These are phyloP conservation scores for Sinhomidia bicolor DNA, from an alignment of 2,888 invertebrate species.

Conservation along the genomic window DNA sequence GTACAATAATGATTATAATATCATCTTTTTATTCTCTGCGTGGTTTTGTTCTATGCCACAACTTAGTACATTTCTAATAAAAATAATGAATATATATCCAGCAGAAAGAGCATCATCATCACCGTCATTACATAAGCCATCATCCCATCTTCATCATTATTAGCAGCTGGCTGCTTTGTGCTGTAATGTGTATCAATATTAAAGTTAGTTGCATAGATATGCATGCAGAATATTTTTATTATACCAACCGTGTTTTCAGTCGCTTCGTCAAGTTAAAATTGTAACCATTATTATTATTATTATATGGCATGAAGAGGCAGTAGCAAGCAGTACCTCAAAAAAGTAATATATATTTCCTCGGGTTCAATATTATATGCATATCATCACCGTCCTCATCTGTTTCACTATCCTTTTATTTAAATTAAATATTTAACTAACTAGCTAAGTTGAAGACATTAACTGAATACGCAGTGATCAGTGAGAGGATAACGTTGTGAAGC, in stretches of 20 bases:
- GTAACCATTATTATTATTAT: not conserved
- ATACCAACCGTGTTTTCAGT: not conserved
- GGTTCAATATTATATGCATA: not conserved
- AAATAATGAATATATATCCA: too few relatives aligned
- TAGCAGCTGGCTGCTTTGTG: not conserved
- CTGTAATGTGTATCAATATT: not conserved
- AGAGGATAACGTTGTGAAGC: too few relatives aligned
- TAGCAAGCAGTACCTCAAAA: too few relatives aligned
- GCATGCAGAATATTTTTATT: not conserved
- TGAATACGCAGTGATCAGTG: too few relatives aligned
- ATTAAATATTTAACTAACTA: too few relatives aligned
- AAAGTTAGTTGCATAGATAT: constrained; percentile 9
- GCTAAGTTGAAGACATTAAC: too few relatives aligned
- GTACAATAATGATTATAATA: too few relatives aligned
- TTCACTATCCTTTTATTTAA: not conserved
- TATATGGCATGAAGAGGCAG: too few relatives aligned
- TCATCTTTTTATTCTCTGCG: too few relatives aligned
- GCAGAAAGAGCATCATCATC: not conserved
- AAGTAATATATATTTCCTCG: too few relatives aligned
- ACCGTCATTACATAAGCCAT: not conserved
- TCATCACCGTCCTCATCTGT: not conserved
- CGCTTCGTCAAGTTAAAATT: not conserved
- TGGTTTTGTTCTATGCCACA: too few relatives aligned
- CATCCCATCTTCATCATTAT: not conserved
- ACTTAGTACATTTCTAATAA: too few relatives aligned